phyloP scores from a whole-genome alignment of 2,113 vertebrate genomes.

The Actenoides lindsayi region DNA sequence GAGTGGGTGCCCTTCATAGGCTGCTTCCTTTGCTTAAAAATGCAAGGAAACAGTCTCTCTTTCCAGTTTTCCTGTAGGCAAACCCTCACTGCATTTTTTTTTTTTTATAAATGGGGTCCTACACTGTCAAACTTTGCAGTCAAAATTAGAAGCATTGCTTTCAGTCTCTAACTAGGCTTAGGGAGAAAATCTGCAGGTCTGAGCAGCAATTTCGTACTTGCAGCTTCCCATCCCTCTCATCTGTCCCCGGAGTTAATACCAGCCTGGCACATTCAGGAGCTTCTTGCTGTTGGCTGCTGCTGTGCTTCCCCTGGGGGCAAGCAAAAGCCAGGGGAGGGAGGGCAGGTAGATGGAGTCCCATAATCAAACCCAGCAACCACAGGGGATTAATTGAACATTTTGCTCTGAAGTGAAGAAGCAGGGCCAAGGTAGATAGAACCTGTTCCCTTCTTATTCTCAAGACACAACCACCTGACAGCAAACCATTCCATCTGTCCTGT shows the following conservation, averaged over 20 bases:
- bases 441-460: background rate
- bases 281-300: background rate
- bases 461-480: background rate
- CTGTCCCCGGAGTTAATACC: background rate
- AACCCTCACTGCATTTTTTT: background rate
- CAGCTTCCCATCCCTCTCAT: background rate
- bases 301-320: background rate
- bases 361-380: background rate
- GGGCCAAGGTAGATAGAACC: background rate
- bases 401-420: background rate
- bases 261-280: background rate
- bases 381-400: background rate
- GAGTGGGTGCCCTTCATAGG: background rate
- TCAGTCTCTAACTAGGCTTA: background rate
- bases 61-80: background rate
- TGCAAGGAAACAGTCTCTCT: background rate
- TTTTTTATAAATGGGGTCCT: background rate
- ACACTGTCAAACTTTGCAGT: background rate
- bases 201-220: background rate
- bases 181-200: background rate
- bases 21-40: background rate
- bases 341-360: background rate
- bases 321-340: background rate
- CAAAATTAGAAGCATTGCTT: background rate
- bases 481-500: background rate